Percentiles rank a stretch among this genome's conserved stretches.
These are phyloP conservation scores for Oscheius sp. DNA, from an alignment of 2,888 invertebrate species.

Conservation along the genomic window DNA sequence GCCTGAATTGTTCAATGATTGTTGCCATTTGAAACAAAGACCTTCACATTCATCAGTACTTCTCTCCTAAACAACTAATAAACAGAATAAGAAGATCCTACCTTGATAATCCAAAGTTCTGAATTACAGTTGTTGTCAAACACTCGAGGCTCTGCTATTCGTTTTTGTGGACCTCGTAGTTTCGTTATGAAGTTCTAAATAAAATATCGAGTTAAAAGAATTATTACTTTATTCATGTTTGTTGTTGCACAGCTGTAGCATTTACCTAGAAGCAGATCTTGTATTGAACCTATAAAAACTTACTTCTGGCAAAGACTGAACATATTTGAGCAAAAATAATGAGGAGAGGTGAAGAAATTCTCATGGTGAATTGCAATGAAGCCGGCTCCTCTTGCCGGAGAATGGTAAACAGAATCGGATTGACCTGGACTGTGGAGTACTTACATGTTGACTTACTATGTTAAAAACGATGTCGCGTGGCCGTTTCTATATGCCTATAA, in stretches of 20 bases:
- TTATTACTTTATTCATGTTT: conserved; percentile 60
- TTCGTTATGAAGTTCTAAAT: conserved; percentile 65
- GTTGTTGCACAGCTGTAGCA: conserved; percentile 68
- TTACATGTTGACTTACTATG: conserved; percentile 14
- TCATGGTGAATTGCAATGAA: neutral
- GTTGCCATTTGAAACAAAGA: conserved; percentile 67
- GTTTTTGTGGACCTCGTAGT: conserved; percentile 58
- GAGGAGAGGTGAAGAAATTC: conserved; percentile 5
- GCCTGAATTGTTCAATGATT: conserved; percentile 65
- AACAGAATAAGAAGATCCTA: neutral
- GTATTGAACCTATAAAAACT: neutral
- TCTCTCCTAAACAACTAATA: conserved; percentile 45
- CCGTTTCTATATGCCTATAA: no score
- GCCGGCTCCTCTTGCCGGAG: conserved; percentile 10
- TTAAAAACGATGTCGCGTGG: no score
- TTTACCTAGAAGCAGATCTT: conserved; percentile 49
- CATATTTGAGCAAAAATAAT: neutral
- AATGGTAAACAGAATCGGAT: conserved; percentile 14
- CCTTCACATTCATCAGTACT: conserved; percentile 64
- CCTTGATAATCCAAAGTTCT: conserved; percentile 62
- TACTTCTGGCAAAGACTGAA: neutral
- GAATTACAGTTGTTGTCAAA: conserved; percentile 65
- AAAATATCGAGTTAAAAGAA: no score
- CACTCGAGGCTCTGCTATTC: conserved; percentile 53
- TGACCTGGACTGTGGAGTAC: conserved; percentile 2